Evolutionary conservation across 2,888 invertebrate species (phyloP), one percentile per base, ranked within the genome.

Genomic region (Anoncus sp.): DNA sequence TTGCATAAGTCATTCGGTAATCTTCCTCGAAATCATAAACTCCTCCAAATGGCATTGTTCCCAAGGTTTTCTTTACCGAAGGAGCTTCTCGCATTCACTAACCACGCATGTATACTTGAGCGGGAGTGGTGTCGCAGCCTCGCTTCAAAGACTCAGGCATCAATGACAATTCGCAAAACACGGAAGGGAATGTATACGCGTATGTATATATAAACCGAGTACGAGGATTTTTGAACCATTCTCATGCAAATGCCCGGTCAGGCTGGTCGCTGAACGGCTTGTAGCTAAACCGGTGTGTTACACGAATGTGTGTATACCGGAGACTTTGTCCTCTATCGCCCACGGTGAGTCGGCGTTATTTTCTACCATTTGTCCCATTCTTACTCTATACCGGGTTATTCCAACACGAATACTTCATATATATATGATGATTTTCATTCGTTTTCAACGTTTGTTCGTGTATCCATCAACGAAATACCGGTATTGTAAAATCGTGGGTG

Each of bases 161-260:
- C n/a, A n/a, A n/a, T n/a, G n/a, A n/a, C n/a, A n/a, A n/a, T n/a
- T n/a, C n/a, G n/a, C n/a, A n/a, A n/a, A n/a, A n/a, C n/a, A n/a
- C n/a, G n/a, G n/a, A n/a, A n/a, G n/a, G n/a, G n/a, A 63, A 53
- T 20, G 47, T 63, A 59, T 60, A 53, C 35, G 16, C 16, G 24
- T 40, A 43, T 22, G 24, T 66, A 66, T 71, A 57, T 51, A 57
- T 47, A 18, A 38, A 45, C 38, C 75, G 67, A 38, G 72, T 22
- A 63, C 67, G 81, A 67, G 75, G 67, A 83, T 87, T 86, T 87
- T 87, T 83, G 81, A 85, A 83, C 82, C 82, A 86, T 86, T 87
- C 87, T 88, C 85, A 87, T 85, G 86, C 80, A 85, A 88, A 87
- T 86, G 78, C 79, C 47, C 53, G 75, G 69, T 73, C 70, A 57